Percentiles rank a stretch among this genome's conserved stretches.
Evolutionary conservation across 2,888 invertebrate genomes (phyloP).

Genomic region (Drosophila koepferae): DNA sequence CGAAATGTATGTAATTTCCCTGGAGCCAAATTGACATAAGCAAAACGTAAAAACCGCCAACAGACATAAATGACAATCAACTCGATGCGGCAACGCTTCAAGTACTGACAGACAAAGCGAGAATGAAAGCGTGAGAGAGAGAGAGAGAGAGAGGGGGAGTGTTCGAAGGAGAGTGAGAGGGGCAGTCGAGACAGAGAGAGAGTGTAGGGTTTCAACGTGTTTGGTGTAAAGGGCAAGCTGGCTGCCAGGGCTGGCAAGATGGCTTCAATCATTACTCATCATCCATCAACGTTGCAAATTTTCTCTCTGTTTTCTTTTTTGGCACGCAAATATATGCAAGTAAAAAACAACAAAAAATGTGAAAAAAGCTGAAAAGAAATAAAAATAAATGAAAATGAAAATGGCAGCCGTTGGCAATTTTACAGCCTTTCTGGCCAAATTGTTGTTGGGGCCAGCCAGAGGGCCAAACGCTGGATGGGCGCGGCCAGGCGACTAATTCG

Average conservation of each 20-base stretch:
- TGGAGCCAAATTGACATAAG: slow-evolving; percentile 79
- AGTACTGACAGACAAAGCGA: not conserved
- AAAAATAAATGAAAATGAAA: slow-evolving; percentile 71
- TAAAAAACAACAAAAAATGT: slow-evolving; percentile 30
- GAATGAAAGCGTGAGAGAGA: not conserved
- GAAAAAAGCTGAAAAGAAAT: slow-evolving; percentile 43
- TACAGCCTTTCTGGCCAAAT: slow-evolving; percentile 64
- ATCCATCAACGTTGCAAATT: slow-evolving; percentile 78
- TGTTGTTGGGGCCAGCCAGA: slow-evolving; percentile 27
- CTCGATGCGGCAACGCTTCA: slow-evolving; percentile 37
- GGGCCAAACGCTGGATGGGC: not conserved
- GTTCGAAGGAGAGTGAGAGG: not conserved
- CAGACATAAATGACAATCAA: slow-evolving; percentile 77
- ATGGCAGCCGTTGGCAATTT: slow-evolving; percentile 67
- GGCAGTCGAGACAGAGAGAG: not conserved
- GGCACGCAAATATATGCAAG: slow-evolving; percentile 69
- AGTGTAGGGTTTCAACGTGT: not conserved
- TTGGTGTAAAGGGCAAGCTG: not conserved
- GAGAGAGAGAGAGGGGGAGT: not conserved
- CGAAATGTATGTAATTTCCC: slow-evolving; percentile 80
- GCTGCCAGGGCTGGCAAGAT: slow-evolving; percentile 55
- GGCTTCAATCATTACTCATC: slow-evolving; percentile 81
- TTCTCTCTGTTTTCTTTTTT: slow-evolving; percentile 40
- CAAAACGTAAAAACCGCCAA: slow-evolving; percentile 78
- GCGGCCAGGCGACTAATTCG: slow-evolving; percentile 68